Conservation (phyloP, 1,140 invertebrate genomes). For the Drosophila mojavensis region DNA sequence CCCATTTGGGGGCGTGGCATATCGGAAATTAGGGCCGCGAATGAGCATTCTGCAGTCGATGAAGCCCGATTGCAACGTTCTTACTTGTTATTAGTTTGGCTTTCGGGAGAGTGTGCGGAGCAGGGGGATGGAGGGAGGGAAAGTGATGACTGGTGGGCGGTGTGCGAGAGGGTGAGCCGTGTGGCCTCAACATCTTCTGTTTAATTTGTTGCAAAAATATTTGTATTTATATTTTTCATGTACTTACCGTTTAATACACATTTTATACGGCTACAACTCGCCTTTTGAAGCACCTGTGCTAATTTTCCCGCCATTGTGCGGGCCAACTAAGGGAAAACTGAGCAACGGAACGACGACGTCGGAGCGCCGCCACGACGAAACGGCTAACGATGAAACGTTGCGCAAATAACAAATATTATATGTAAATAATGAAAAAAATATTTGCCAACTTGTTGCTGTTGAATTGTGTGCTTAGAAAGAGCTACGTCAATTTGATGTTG, state of each 20-base stretch:
- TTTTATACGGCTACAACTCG: constrained; percentile 34
- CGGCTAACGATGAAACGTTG: constrained; percentile 11
- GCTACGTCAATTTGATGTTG: constrained; percentile 39
- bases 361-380: background rate
- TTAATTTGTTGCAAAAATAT: constrained; percentile 75
- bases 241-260: constrained; percentile 67
- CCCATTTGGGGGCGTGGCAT: no score
- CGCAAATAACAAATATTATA: constrained; percentile 34
- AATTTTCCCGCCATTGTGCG: constrained; percentile 75
- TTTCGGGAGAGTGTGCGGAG: no score
- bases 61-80: no score
- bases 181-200: constrained; percentile 34
- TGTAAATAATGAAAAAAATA: constrained; percentile 40
- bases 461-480: constrained; percentile 40
- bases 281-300: constrained; percentile 63
- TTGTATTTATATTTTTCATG: constrained; percentile 66
- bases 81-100: no score
- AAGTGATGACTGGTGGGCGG: no score
- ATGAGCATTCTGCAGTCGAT: no score
- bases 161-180: background rate
- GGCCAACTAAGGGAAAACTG: constrained; percentile 61
- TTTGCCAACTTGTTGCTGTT: constrained; percentile 20
- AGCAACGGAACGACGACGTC: constrained; percentile 8
- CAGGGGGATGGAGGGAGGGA: no score
- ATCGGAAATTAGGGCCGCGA: no score